Conservation (phyloP, 2,113 vertebrate species). For the Indri indri region DNA sequence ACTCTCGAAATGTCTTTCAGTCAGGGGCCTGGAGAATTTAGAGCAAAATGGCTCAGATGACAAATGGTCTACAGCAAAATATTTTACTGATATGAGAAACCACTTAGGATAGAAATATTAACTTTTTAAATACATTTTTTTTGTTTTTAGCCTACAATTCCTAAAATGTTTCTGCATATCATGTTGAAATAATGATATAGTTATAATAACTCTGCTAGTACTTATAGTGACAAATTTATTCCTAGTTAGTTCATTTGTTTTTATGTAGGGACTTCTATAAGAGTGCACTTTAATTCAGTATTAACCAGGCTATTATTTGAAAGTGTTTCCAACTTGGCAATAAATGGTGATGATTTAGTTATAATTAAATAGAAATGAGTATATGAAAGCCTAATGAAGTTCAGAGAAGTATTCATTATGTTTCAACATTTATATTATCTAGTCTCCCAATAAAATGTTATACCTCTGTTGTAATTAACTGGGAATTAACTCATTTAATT, state of each 20-base stretch:
- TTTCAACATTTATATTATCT: conserved; percentile 73
- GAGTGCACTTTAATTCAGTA: conserved; percentile 65
- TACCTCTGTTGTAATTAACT: conserved; percentile 69
- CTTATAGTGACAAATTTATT: conserved; percentile 63
- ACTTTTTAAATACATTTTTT: conserved; percentile 56
- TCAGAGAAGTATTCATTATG: conserved; percentile 72
- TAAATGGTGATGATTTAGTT: conserved; percentile 71
- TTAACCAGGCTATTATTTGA: conserved; percentile 66
- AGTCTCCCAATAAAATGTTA: conserved; percentile 51
- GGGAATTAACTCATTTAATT: conserved; percentile 67
- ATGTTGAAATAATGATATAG: conserved; percentile 41
- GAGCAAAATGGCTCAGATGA: conserved; percentile 56
- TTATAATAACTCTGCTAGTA: conserved; percentile 42
- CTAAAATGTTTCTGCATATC: conserved; percentile 27
- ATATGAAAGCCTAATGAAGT: conserved; percentile 72
- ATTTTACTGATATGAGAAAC: conserved; percentile 12
- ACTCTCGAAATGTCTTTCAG: conserved; percentile 67
- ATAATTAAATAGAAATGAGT: conserved; percentile 74
- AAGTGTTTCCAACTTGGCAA: conserved; percentile 58
- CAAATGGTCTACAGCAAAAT: conserved; percentile 48
- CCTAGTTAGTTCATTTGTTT: conserved; percentile 66
- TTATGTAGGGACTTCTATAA: conserved; percentile 52
- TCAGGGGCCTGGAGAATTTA: conserved; percentile 39
- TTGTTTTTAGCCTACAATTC: conserved; percentile 20
- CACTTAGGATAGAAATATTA: conserved; percentile 12